phyloP scores from a whole-genome alignment of 2,888 invertebrate genomes.

The Mythimna ferrago region DNA sequence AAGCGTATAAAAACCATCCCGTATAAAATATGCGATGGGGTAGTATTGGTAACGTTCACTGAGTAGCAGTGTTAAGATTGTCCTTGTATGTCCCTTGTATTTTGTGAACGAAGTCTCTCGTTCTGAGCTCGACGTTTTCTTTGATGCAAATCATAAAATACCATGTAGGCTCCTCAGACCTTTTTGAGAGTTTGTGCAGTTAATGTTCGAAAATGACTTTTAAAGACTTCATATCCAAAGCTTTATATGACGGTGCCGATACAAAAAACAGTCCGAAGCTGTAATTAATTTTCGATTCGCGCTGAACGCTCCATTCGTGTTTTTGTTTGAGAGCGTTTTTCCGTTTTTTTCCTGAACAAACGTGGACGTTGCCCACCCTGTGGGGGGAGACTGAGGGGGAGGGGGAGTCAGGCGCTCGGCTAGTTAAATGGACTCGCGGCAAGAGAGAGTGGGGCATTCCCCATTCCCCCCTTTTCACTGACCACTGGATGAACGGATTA shows the following conservation, averaged over 20 bases:
- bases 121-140: too few relatives aligned
- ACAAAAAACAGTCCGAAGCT: constrained; percentile 77
- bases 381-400: constrained; percentile 47
- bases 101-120: too few relatives aligned
- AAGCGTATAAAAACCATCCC: too few relatives aligned
- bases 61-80: too few relatives aligned
- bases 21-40: too few relatives aligned
- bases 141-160: too few relatives aligned
- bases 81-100: too few relatives aligned
- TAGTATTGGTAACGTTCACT: too few relatives aligned
- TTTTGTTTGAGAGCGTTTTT: constrained; percentile 83
- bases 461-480: constrained; percentile 66
- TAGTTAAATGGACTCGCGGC: constrained; percentile 80
- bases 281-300: constrained; percentile 88
- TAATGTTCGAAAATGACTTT: constrained; percentile 37
- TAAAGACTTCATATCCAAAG: constrained; percentile 47
- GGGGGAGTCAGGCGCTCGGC: constrained; percentile 59
- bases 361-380: constrained; percentile 77
- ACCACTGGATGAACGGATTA: constrained; percentile 86
- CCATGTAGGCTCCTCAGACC: too few relatives aligned
- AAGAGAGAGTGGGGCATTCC: constrained; percentile 73
- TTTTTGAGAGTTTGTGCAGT: constrained; percentile 13
- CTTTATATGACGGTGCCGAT: constrained; percentile 58
- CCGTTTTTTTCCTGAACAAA: constrained; percentile 80
- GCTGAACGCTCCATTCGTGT: constrained; percentile 78